These are phyloP conservation scores for Phacellophora camtschatica DNA, from an alignment of 30 jellyfish, hydroid and myxozoan species.

Conservation along the genomic window DNA sequence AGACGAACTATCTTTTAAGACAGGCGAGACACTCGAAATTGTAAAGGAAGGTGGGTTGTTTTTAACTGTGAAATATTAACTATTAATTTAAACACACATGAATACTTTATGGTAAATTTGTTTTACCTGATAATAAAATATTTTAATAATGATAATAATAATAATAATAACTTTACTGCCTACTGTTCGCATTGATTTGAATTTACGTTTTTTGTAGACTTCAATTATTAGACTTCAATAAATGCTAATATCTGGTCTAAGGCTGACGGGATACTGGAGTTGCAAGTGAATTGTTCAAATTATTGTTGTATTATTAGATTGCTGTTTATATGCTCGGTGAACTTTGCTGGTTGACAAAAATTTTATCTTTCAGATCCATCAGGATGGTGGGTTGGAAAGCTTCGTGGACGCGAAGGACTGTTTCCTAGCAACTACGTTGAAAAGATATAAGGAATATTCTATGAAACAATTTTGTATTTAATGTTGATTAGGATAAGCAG, in stretches of 20 bases:
- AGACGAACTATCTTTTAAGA: conserved; percentile 85
- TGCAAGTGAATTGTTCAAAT: too few relatives aligned
- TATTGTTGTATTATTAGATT: too few relatives aligned
- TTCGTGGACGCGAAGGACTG: conserved; percentile 89
- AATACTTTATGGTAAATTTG: neutral
- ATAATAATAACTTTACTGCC: too few relatives aligned
- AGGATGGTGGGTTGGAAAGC: conserved; percentile 99
- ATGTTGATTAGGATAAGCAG: too few relatives aligned
- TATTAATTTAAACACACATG: neutral
- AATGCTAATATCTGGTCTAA: too few relatives aligned
- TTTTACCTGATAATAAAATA: neutral
- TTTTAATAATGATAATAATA: too few relatives aligned
- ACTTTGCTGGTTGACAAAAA: too few relatives aligned
- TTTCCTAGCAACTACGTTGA: conserved; percentile 97
- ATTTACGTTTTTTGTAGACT: too few relatives aligned
- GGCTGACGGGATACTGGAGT: too few relatives aligned
- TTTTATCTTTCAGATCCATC: conserved; percentile 88
- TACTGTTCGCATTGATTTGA: too few relatives aligned
- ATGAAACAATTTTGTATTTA: neutral
- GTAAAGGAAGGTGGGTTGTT: conserved; percentile 85
- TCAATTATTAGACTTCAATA: too few relatives aligned
- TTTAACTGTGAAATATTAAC: neutral
- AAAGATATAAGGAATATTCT: conserved; percentile 29
- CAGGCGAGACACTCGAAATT: conserved; percentile 83
- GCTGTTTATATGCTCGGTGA: too few relatives aligned